Base-by-base conservation (phyloP, 2,888 invertebrate genomes). In the Apamea epomidion region DNA sequence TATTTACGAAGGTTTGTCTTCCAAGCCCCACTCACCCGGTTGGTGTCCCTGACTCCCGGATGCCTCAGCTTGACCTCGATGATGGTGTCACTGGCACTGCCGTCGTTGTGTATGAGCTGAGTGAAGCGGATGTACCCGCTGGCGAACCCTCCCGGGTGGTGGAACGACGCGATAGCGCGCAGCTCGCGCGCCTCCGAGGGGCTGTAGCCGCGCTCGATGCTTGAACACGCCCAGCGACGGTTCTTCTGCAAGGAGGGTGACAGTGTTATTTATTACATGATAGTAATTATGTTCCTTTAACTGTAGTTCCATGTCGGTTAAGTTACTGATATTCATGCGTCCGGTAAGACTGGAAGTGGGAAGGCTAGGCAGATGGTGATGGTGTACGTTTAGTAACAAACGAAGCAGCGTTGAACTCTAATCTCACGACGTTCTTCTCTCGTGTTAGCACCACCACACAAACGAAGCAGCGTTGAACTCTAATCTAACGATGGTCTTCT, bases 21-120 rank as follows among this genome's bases (percentile, higher is more conserved):
- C 3, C 7, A 8, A 64, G n/a, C 0, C 10, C 16, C 37, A 51
- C 75, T 48, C 92, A 98, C 98, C 92, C 98, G 94, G 94, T 99
- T 99, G 37, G 98, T 97, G 93, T 99, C 99, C 89, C 98, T 97
- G 88, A 98, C 98, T 0, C 99, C 99, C 0, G 99, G 99, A 95
- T 99, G 98, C n/a, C 98, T 96, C 75, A 99, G 94, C 91, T 99
- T 99, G 29, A 99, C 98, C 95, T 99, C 99, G n/a, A 99, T 97
- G 37, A 98, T 97, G 0, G 99, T 99, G 90, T 99, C 99, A 92
- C 99, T 99, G 91, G 98, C 97, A 89, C 98, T 98, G 74, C 98
- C 98, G 94, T 99, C 99, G 87, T 97, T 98, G 94, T 99, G 98
- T n/a, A 99, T 97, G 45, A 99, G 97, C 96, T 99, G 99, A 21